A percentile compares a stretch with the other conserved stretches of the same genome.
Evolutionary conservation across 2,113 vertebrate genomes (phyloP).

Genomic region (Sceloporus tristichus): DNA sequence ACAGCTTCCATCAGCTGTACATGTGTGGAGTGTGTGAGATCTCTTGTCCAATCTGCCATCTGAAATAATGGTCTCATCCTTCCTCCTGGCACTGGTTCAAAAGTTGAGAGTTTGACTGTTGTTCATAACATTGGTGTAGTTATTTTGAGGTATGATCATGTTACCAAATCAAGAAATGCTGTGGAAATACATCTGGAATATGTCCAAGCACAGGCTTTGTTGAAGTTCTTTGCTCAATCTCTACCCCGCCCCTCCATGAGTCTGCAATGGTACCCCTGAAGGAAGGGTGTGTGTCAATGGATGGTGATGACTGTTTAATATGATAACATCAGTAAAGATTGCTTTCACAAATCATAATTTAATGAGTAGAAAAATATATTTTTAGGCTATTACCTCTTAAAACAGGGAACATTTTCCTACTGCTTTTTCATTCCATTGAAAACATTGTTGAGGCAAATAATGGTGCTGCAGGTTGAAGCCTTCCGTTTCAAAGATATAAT

Average conservation of each 20-base stretch:
- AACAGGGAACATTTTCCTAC: neutral
- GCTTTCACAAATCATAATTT: neutral
- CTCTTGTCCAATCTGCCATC: too few species aligned
- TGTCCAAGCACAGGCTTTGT: neutral
- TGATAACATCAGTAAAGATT: neutral
- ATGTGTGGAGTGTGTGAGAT: too few species aligned
- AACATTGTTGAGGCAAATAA: conserved; percentile 9
- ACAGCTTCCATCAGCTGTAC: too few species aligned
- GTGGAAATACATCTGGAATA: neutral
- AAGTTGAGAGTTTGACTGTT: neutral
- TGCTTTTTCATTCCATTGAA: neutral
- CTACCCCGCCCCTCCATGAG: neutral
- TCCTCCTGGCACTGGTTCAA: neutral
- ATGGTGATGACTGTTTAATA: neutral
- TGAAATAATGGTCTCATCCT: too few species aligned
- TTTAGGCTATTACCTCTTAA: neutral
- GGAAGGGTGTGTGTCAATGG: neutral
- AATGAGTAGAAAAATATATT: neutral
- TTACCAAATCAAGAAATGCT: neutral
- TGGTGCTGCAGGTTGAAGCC: neutral
- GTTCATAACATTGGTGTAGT: neutral
- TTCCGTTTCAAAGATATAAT: neutral
- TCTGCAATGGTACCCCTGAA: neutral
- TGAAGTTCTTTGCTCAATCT: neutral
- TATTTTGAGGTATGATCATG: neutral